Percentiles rank a stretch among this genome's conserved stretches.
These are phyloP conservation scores for Drosophila multiciliata DNA, from an alignment of 2,888 invertebrate species.

Conservation along the genomic window DNA sequence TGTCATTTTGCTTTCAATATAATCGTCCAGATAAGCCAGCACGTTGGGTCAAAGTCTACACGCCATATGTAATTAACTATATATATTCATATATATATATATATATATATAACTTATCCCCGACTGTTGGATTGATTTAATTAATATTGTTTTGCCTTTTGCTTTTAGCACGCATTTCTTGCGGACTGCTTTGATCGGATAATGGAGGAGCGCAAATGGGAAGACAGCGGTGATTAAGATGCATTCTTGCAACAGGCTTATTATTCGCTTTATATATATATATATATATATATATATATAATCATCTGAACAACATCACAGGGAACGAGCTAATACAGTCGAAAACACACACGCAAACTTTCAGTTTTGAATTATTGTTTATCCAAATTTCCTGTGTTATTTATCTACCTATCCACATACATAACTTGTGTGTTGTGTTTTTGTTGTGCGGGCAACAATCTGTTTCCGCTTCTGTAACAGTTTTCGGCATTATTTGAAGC, in stretches of 20 bases:
- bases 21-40: conserved; percentile 91
- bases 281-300: conserved; percentile 7
- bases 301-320: conserved; percentile 50
- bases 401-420: neutral
- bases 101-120: neutral
- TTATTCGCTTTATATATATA: conserved; percentile 19
- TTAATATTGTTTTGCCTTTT: neutral
- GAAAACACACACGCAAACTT: conserved; percentile 26
- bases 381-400: conserved; percentile 10
- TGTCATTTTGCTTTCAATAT: conserved; percentile 96
- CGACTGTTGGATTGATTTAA: conserved; percentile 4
- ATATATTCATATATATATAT: neutral
- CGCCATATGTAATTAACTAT: conserved; percentile 91
- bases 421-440: conserved; percentile 27
- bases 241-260: conserved; percentile 5
- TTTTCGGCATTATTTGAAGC: conserved; percentile 11
- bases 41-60: conserved; percentile 94
- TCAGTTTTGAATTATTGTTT: conserved; percentile 1
- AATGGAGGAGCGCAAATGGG: conserved; percentile 95
- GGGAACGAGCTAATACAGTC: conserved; percentile 34
- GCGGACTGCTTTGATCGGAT: conserved; percentile 97
- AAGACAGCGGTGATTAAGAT: conserved; percentile 92
- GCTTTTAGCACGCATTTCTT: conserved; percentile 83
- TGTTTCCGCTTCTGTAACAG: conserved; percentile 2
- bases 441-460: conserved; percentile 13